A percentile compares a stretch with the other conserved stretches of the same genome.
Conservation (phyloP, 2,888 invertebrate species). For the Acholoe squamosa region DNA sequence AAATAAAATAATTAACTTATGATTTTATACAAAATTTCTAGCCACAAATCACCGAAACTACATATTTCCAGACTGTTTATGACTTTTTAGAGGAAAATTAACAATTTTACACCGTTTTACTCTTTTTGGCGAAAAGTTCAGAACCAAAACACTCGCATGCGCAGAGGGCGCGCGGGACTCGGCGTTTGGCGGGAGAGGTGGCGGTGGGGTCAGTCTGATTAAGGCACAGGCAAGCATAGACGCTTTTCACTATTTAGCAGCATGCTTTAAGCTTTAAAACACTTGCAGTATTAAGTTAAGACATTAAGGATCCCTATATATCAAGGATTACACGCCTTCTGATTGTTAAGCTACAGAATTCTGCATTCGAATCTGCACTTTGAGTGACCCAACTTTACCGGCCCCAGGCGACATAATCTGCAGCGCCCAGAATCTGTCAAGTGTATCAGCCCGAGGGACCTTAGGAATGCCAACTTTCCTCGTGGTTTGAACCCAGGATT, state of each 20-base stretch:
- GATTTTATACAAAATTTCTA: neutral
- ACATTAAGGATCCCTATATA: neutral
- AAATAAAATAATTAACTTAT: neutral
- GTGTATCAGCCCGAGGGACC: neutral
- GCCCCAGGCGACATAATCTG: neutral
- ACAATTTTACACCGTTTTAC: neutral
- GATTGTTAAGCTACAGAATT: neutral
- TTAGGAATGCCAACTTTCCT: neutral
- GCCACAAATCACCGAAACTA: neutral
- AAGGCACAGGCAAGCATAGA: constrained; percentile 39
- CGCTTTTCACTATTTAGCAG: constrained; percentile 21
- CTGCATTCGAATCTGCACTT: neutral
- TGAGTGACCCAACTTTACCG: neutral
- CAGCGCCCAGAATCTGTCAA: neutral
- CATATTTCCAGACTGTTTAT: neutral
- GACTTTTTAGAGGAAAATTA: neutral
- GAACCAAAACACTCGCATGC: constrained; percentile 65
- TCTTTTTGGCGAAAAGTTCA: constrained; percentile 5
- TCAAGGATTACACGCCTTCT: neutral
- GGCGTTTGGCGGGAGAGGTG: constrained; percentile 64
- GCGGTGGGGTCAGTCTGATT: constrained; percentile 5
- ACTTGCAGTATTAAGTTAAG: neutral
- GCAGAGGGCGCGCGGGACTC: constrained; percentile 62
- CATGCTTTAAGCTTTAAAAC: neutral
- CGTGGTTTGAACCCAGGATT: neutral